Base-by-base conservation (phyloP, 2,113 vertebrate species). In the Cacatua alba region DNA sequence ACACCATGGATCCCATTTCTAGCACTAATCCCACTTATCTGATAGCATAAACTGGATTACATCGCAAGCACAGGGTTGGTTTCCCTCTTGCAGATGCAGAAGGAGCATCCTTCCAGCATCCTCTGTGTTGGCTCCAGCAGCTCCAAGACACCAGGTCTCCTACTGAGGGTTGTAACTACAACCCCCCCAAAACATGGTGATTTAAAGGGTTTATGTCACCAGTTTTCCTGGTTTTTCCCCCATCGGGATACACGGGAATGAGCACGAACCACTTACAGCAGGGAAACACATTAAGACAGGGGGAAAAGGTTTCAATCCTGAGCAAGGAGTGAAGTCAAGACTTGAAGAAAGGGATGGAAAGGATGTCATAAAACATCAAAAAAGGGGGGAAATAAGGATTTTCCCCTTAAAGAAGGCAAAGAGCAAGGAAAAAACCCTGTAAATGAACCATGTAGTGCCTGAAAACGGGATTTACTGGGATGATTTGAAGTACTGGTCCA, bases 401-500 rank as follows among this genome's bases (percentile, higher is more conserved):
- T 33, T 26, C 17, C 28, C 35, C 35, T 3, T 49, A 26, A 23
- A 35, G 39, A 49, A 49, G 14, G 28, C 17, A 12, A n/a, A n/a
- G 29, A 6, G 11, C 29, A 48, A 46, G 41, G 24, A 46, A 39
- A 46, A 31, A 18, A 0, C 3, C 9, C 3, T 13, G 28, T 43
- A 24, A 49, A 25, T 7, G 2, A 20, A 2, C 31, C 33, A 2
- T 0, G 15, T 5, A 7, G 14, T 11, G 3, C 6, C 28, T 1
- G 11, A n/a, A 48, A 41, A 16, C 7, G 13, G 57, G 57, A 59
- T 35, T 59, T 10, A 24, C 6, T 23, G 57, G 57, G 21, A 35
- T 24, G 57, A 23, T 59, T 6, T n/a, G 13, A 14, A 57, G 31
- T 20, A 20, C 8, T 33, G 19, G 31, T 17, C 43, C 43, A 44